Conservation (phyloP, 1,140 invertebrate species). For the Diploscapter pachys region DNA sequence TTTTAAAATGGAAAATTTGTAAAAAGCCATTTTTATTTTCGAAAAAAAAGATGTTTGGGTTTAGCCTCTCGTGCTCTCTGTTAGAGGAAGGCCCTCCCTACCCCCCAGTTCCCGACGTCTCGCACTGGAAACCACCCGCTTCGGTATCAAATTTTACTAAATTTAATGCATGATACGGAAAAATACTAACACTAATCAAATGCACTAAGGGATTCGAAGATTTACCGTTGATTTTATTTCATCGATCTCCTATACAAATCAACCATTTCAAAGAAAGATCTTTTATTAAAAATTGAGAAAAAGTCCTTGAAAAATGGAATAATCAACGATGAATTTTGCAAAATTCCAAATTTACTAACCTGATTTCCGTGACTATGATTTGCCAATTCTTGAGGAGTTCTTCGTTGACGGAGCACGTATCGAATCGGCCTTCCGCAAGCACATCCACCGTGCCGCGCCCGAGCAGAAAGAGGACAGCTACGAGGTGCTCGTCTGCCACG, state of each 20-base stretch:
- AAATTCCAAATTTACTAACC: background rate
- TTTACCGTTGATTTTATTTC: background rate
- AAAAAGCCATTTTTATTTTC: background rate
- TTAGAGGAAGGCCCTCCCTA: conserved; percentile 90
- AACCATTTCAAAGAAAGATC: background rate
- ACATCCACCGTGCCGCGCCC: conserved; percentile 82
- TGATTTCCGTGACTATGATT: background rate
- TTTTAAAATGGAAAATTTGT: background rate
- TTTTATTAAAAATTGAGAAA: background rate
- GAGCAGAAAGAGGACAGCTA: conserved; percentile 78
- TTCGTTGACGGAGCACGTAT: conserved; percentile 89
- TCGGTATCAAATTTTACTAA: too few relatives aligned
- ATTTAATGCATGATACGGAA: too few relatives aligned
- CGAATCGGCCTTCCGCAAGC: conserved; percentile 88
- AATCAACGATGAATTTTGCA: background rate
- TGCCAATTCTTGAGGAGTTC: conserved; percentile 73
- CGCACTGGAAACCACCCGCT: conserved; percentile 73
- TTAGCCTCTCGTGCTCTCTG: conserved; percentile 58
- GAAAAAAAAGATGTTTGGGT: conserved; percentile 17
- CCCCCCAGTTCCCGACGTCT: conserved; percentile 78
- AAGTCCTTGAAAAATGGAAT: background rate
- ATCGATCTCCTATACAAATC: background rate
- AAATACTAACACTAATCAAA: too few relatives aligned
- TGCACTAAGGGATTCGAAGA: background rate
- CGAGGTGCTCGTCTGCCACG: conserved; percentile 92